Percentiles rank a stretch among this genome's conserved stretches.
phyloP scores from a whole-genome alignment of 2,113 vertebrate genomes.

The Chloebia gouldiae region DNA sequence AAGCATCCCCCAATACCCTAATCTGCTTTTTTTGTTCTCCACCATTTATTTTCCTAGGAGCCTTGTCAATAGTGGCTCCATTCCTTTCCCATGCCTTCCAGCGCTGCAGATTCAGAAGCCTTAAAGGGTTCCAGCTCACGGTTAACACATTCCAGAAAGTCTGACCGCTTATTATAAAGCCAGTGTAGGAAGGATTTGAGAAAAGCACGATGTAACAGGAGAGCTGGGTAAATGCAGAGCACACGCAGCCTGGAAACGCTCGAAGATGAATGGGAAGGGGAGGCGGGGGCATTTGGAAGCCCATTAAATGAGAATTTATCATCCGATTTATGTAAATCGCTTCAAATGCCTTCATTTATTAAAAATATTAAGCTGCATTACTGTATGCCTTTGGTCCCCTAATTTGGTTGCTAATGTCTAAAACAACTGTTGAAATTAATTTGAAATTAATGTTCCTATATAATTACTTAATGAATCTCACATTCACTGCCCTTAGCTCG shows the following conservation, averaged over 20 bases:
- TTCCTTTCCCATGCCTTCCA: neutral
- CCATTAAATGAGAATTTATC: slow-evolving; percentile 46
- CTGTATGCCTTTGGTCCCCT: slow-evolving; percentile 37
- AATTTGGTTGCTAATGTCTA: slow-evolving; percentile 46
- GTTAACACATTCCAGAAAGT: slow-evolving; percentile 27
- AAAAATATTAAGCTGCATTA: slow-evolving; percentile 38
- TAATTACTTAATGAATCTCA: slow-evolving; percentile 66
- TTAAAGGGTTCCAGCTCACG: neutral
- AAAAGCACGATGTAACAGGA: neutral
- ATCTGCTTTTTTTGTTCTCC: slow-evolving; percentile 18
- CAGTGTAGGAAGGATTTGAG: neutral
- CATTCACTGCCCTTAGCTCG: slow-evolving; percentile 51
- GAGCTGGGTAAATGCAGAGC: neutral
- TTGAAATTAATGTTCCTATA: slow-evolving; percentile 58
- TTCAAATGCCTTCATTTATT: slow-evolving; percentile 52
- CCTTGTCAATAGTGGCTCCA: neutral
- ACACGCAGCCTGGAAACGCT: neutral
- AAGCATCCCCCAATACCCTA: slow-evolving; percentile 17
- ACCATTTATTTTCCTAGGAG: slow-evolving; percentile 20
- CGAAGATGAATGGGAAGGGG: neutral
- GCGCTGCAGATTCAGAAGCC: neutral
- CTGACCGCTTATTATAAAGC: neutral
- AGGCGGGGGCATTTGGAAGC: neutral
- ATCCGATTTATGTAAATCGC: slow-evolving; percentile 47
- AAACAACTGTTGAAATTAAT: slow-evolving; percentile 58